These are phyloP conservation scores for Acleris laterana DNA, from an alignment of 2,888 invertebrate genomes.

Conservation along the genomic window DNA sequence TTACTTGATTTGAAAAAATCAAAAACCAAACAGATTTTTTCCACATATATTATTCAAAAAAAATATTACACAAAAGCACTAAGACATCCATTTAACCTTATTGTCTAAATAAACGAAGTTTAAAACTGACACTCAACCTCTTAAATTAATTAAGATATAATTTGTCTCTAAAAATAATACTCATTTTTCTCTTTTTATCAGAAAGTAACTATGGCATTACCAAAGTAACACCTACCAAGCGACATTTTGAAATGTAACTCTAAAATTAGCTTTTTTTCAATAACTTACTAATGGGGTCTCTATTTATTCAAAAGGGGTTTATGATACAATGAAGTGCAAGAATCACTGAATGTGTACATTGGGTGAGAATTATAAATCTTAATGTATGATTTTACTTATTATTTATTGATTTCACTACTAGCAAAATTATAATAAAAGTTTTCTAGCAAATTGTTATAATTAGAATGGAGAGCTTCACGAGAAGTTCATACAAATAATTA, in stretches of 20 bases:
- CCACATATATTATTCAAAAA: conserved; percentile 85
- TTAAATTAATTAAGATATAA: conserved; percentile 77
- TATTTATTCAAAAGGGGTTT: conserved; percentile 71
- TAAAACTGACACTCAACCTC: conserved; percentile 81
- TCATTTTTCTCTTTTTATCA: conserved; percentile 69
- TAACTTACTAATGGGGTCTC: conserved; percentile 62
- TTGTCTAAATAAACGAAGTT: conserved; percentile 83
- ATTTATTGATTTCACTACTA: conserved; percentile 35
- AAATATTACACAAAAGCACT: conserved; percentile 85
- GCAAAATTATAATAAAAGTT: conserved; percentile 34
- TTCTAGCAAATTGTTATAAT: conserved; percentile 15
- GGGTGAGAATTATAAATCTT: conserved; percentile 69
- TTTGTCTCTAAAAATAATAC: conserved; percentile 84
- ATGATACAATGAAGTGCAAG: conserved; percentile 78
- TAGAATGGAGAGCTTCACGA: conserved; percentile 1
- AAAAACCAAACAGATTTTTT: conserved; percentile 61
- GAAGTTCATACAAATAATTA: not conserved
- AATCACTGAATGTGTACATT: conserved; percentile 74
- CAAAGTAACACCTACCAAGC: conserved; percentile 77
- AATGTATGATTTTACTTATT: conserved; percentile 60
- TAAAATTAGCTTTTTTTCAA: conserved; percentile 61
- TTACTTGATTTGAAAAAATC: conserved; percentile 27
- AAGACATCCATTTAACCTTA: conserved; percentile 85
- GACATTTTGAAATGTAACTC: conserved; percentile 63
- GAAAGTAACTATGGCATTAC: conserved; percentile 76